Evolutionary conservation across 2,797 vertebrate genomes (phyloP).

Genomic region (Pipistrellus nathusii): DNA sequence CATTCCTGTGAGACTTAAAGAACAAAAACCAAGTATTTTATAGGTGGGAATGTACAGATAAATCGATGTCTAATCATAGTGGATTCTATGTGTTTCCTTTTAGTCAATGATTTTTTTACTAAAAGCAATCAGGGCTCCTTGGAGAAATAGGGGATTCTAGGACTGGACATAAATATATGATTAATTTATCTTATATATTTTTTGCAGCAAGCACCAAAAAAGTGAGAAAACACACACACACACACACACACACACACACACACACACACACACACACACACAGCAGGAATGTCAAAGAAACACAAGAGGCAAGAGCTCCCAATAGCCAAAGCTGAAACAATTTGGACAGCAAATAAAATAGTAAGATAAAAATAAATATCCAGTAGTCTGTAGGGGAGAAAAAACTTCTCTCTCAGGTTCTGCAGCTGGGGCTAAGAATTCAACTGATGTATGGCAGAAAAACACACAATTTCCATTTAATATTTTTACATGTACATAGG

Average conservation of each 20-base stretch:
- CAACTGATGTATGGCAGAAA: background rate
- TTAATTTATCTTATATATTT: too few species aligned
- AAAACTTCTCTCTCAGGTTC: background rate
- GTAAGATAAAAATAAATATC: conserved; percentile 2
- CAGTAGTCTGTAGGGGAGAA: background rate
- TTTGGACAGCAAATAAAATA: background rate
- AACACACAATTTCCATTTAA: background rate
- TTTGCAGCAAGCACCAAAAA: background rate
- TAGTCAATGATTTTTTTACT: conserved; percentile 48
- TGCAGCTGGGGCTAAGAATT: background rate
- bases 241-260: background rate
- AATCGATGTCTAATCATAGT: conserved; percentile 38
- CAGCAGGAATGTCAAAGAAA: background rate
- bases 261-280: background rate
- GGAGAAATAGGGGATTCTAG: conserved; percentile 17
- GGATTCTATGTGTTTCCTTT: conserved; percentile 55
- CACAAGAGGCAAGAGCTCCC: background rate
- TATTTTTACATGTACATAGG: background rate
- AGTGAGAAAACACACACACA: background rate
- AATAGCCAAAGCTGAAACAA: background rate
- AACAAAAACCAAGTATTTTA: conserved; percentile 51
- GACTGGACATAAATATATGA: background rate
- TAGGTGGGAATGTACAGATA: conserved; percentile 9
- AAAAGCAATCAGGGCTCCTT: conserved; percentile 30
- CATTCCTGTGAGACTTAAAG: background rate